These are phyloP conservation scores for Eueremaeus valkanovi DNA, from an alignment of 2,888 invertebrate species.

Conservation along the genomic window DNA sequence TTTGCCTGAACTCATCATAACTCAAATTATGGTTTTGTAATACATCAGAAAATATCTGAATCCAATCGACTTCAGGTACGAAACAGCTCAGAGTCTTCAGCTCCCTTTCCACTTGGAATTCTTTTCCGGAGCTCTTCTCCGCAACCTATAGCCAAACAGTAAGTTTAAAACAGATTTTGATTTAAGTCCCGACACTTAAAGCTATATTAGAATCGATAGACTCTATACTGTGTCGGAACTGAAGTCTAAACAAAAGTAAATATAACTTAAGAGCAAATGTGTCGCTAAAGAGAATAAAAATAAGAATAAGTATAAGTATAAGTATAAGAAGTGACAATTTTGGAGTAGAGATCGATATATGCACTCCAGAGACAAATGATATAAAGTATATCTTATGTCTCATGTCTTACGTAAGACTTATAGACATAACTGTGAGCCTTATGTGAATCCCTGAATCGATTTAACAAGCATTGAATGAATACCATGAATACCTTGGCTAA, in stretches of 20 bases:
- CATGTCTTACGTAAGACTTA: background rate
- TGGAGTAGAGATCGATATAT: too few species aligned
- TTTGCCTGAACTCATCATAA: slow-evolving; percentile 17
- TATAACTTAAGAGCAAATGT: background rate
- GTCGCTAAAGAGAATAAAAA: background rate
- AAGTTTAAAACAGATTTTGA: background rate
- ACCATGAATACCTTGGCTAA: slow-evolving; percentile 12
- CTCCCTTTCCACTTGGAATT: slow-evolving; percentile 28
- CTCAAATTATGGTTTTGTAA: slow-evolving; percentile 13
- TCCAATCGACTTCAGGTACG: slow-evolving; percentile 38
- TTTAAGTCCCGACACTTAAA: background rate
- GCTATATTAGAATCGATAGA: background rate
- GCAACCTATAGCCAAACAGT: slow-evolving; percentile 30
- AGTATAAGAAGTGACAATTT: too few species aligned
- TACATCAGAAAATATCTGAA: slow-evolving; percentile 5
- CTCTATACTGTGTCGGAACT: background rate
- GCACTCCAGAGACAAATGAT: too few species aligned
- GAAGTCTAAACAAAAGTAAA: background rate
- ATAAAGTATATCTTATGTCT: too few species aligned
- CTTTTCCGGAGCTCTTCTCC: slow-evolving; percentile 33
- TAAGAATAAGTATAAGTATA: too few species aligned
- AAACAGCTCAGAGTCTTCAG: slow-evolving; percentile 31
- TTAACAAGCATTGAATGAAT: background rate
- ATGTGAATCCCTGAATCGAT: background rate
- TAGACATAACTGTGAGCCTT: background rate